These are phyloP conservation scores for Aphidoletes aphidimyza DNA, from an alignment of 2,888 invertebrate genomes.

Conservation along the genomic window DNA sequence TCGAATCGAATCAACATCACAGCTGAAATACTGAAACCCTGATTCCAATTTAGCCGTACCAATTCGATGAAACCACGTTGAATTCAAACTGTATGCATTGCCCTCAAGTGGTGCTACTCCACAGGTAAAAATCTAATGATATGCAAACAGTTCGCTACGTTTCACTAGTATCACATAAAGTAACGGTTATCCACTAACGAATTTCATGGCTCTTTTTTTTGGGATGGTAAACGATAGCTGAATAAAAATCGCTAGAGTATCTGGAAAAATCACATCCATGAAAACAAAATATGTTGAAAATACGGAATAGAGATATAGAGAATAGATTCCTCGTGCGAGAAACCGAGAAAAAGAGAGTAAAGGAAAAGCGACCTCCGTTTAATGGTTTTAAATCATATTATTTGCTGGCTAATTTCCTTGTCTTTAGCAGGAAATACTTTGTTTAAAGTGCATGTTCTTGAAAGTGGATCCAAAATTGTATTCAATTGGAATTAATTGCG, in stretches of 20 bases:
- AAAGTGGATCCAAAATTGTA: too few species aligned
- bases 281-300: slow-evolving; percentile 1
- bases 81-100: neutral
- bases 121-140: slow-evolving; percentile 26
- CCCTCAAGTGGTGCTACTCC: neutral
- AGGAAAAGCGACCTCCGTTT: neutral
- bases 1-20: neutral
- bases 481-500: too few species aligned
- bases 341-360: too few species aligned
- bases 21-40: neutral
- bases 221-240: too few species aligned
- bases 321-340: too few species aligned
- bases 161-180: slow-evolving; percentile 2
- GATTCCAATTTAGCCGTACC: neutral
- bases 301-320: neutral
- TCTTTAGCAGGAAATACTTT: neutral
- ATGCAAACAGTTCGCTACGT: neutral
- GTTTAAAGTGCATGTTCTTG: too few species aligned
- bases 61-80: neutral
- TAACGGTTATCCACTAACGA: slow-evolving; percentile 17
- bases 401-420: neutral
- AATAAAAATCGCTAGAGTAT: neutral
- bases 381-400: slow-evolving; percentile 42
- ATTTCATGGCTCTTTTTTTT: slow-evolving; percentile 1
- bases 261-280: slow-evolving; percentile 47